phyloP scores from a whole-genome alignment of 2,797 vertebrate genomes.

The Tadarida brasiliensis region DNA sequence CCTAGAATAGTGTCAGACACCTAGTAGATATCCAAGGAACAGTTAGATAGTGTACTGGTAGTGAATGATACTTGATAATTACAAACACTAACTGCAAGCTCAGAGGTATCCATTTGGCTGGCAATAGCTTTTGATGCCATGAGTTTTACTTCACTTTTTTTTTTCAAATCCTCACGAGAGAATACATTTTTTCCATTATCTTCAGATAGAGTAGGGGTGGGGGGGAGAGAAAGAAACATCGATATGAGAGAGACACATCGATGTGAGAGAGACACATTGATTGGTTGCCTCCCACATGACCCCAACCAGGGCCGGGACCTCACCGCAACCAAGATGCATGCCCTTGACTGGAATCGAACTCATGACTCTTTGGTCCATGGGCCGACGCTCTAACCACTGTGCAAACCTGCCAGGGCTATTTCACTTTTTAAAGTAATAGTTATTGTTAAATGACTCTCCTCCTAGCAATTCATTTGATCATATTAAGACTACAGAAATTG shows the following conservation, averaged over 20 bases:
- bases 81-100: neutral
- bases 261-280: too few species aligned
- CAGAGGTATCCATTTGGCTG: neutral
- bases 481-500: conserved; percentile 37
- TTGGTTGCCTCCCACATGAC: too few species aligned
- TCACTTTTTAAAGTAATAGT: neutral
- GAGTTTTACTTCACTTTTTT: conserved; percentile 6
- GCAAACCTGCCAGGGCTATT: neutral
- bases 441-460: neutral
- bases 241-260: too few species aligned
- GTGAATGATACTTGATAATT: neutral
- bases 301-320: too few species aligned
- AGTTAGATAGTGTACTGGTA: neutral
- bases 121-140: neutral
- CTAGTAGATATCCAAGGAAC: neutral
- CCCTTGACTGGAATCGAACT: too few species aligned
- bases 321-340: too few species aligned
- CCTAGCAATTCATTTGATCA: conserved; percentile 4
- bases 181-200: too few species aligned
- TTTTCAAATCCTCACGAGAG: too few species aligned
- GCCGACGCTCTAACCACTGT: neutral
- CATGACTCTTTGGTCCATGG: too few species aligned
- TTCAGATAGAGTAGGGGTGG: neutral
- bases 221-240: neutral
- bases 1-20: neutral